These are phyloP conservation scores for Polyommatus iphigenia DNA, from an alignment of 2,888 invertebrate species.

Conservation along the genomic window DNA sequence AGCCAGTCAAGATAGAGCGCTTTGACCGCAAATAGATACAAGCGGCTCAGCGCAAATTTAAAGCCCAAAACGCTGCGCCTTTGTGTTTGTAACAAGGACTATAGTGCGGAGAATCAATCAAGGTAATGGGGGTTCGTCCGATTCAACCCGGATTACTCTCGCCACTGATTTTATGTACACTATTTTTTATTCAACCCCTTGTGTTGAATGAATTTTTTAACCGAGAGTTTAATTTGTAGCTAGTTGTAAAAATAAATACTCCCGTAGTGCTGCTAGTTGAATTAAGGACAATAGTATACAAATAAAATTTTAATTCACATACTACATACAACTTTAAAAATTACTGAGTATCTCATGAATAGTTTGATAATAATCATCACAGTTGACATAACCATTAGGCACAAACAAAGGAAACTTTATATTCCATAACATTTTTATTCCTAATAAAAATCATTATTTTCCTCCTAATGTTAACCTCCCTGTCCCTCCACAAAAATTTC, in stretches of 20 bases:
- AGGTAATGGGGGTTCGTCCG: constrained; percentile 71
- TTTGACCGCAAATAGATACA: constrained; percentile 31
- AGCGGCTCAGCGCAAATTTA: constrained; percentile 56
- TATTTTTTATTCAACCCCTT: constrained; percentile 56
- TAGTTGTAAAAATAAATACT: constrained; percentile 9
- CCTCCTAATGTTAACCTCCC: no score
- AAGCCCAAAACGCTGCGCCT: constrained; percentile 72
- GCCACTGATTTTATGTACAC: constrained; percentile 51
- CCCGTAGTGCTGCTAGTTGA: no score
- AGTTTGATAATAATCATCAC: no score
- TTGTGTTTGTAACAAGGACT: constrained; percentile 71
- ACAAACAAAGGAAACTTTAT: no score
- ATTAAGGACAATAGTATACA: no score
- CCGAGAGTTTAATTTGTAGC: neutral
- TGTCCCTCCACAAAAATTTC: no score
- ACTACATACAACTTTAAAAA: no score
- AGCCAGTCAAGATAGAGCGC: constrained; percentile 21
- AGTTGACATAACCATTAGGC: no score
- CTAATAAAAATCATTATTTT: no score
- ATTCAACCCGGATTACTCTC: constrained; percentile 68
- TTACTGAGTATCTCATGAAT: no score
- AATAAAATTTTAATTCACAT: no score
- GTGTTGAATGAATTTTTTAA: constrained; percentile 51
- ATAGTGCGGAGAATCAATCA: constrained; percentile 72
- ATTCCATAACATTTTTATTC: no score